Conservation (phyloP, 1,140 invertebrate species). For the Dreissena polymorpha region DNA sequence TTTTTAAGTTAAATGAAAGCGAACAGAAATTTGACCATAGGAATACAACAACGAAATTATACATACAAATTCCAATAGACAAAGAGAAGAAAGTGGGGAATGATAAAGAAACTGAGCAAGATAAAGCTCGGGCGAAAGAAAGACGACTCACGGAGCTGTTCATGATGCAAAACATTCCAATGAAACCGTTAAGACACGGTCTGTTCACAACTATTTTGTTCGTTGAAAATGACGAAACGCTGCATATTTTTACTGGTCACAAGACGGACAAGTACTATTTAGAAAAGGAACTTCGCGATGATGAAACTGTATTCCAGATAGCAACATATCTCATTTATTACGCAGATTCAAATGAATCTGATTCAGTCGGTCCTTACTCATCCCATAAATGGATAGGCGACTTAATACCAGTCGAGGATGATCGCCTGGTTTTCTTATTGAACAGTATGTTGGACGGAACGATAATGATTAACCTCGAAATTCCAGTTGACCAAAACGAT, state of each 20-base stretch:
- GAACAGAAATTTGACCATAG: too few relatives aligned
- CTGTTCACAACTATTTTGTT: slow-evolving; percentile 4
- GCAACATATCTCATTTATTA: too few relatives aligned
- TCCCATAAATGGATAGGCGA: not conserved
- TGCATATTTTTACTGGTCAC: not conserved
- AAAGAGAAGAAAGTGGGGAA: not conserved
- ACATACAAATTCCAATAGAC: slow-evolving; percentile 12
- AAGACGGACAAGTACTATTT: not conserved
- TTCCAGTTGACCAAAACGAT: not conserved
- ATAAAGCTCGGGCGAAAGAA: not conserved
- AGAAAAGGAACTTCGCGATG: not conserved
- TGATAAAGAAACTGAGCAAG: not conserved
- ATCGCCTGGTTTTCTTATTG: not conserved
- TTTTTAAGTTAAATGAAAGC: not conserved
- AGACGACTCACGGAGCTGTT: not conserved
- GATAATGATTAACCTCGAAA: not conserved
- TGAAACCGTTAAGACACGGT: slow-evolving; percentile 5
- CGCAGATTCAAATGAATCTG: too few relatives aligned
- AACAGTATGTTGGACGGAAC: not conserved
- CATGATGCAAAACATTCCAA: not conserved
- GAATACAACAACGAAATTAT: too few relatives aligned
- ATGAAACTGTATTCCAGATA: not conserved
- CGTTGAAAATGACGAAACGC: slow-evolving; percentile 9
- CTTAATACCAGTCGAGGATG: not conserved
- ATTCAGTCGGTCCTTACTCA: too few relatives aligned